Conservation (phyloP, 2,113 vertebrate species). For the Epinephelus cyanopodus region DNA sequence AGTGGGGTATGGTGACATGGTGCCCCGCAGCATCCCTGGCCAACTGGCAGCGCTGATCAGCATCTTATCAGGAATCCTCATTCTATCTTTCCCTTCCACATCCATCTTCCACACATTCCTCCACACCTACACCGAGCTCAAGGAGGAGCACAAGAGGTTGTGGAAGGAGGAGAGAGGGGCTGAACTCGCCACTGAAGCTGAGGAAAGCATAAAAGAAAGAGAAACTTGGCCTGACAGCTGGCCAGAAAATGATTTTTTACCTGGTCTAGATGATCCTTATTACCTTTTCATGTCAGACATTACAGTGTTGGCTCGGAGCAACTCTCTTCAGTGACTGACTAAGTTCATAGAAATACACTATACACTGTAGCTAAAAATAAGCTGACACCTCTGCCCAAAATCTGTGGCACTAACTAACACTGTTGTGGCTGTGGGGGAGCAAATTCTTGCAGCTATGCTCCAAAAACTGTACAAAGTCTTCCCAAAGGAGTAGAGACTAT, state of each 20-base stretch:
- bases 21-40: slow-evolving; percentile 89
- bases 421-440: neutral
- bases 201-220: slow-evolving; percentile 52
- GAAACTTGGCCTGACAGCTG: slow-evolving; percentile 17
- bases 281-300: slow-evolving; percentile 20
- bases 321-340: neutral
- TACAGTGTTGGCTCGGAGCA: slow-evolving; percentile 6
- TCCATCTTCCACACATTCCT: slow-evolving; percentile 94
- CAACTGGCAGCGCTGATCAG: slow-evolving; percentile 91
- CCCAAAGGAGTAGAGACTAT: neutral
- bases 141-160: slow-evolving; percentile 83
- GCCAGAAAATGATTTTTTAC: neutral
- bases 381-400: neutral
- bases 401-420: neutral
- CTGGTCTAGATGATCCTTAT: slow-evolving; percentile 5
- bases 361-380: neutral
- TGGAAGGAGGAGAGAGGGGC: slow-evolving; percentile 72
- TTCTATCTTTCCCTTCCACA: slow-evolving; percentile 93
- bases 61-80: slow-evolving; percentile 92
- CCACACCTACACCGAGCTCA: slow-evolving; percentile 88
- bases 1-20: slow-evolving; percentile 94
- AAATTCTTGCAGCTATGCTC: neutral
- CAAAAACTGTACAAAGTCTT: neutral
- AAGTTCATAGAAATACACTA: neutral
- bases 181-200: slow-evolving; percentile 40